phyloP scores from a whole-genome alignment of 1,140 invertebrate genomes.

The Mactra quadrangularis region DNA sequence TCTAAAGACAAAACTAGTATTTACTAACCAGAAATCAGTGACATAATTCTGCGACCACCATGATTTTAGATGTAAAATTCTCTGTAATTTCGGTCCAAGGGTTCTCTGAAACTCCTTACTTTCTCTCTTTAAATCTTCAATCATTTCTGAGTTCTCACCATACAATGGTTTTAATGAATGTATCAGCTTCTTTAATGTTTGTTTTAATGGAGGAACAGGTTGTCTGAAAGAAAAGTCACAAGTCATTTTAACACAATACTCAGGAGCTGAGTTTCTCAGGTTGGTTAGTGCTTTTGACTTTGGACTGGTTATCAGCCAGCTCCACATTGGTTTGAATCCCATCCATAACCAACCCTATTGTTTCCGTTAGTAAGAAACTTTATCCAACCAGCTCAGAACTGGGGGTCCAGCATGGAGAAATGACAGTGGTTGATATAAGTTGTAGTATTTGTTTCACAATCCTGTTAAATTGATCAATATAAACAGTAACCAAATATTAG shows the following conservation, averaged over 20 bases:
- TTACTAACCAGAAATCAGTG: conserved; percentile 86
- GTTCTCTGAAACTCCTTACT: conserved; percentile 84
- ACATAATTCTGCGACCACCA: conserved; percentile 86
- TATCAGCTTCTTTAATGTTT: conserved; percentile 83
- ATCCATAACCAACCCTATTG: no score
- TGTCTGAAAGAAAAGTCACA: conserved; percentile 7
- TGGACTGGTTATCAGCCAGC: no score
- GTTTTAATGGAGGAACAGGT: conserved; percentile 83
- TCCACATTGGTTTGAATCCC: no score
- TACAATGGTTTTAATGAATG: conserved; percentile 84
- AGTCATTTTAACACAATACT: background rate
- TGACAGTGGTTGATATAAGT: no score
- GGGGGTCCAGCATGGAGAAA: no score
- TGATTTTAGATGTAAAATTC: conserved; percentile 84
- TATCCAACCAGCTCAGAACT: no score
- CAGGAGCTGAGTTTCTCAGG: no score
- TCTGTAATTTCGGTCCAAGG: conserved; percentile 83
- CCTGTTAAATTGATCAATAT: no score
- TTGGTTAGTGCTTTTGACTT: background rate
- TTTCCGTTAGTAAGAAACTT: no score
- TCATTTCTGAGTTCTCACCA: conserved; percentile 80
- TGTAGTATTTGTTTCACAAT: no score
- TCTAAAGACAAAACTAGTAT: no score
- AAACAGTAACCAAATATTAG: no score
- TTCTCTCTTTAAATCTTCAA: conserved; percentile 80